phyloP scores from a whole-genome alignment of 2,113 vertebrate species.

The Cettia cetti region DNA sequence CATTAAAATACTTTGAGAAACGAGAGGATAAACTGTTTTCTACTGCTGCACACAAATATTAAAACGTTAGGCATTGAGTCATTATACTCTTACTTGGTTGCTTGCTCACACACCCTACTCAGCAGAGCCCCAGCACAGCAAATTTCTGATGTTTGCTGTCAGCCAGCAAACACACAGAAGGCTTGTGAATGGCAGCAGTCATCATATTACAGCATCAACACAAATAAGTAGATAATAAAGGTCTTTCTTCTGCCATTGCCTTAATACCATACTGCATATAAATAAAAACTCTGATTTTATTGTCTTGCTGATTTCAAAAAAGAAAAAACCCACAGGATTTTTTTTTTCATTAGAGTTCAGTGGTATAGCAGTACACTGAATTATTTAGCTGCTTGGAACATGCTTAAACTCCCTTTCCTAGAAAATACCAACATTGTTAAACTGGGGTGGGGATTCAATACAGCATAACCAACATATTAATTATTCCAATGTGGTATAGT shows the following conservation, averaged over 20 bases:
- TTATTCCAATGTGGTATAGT: neutral
- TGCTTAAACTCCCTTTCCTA: neutral
- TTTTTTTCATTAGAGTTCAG: neutral
- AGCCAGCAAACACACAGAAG: neutral
- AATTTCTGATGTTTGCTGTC: neutral
- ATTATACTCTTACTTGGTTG: neutral
- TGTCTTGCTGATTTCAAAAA: neutral
- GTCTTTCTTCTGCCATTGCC: neutral
- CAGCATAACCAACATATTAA: neutral
- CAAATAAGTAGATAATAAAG: neutral
- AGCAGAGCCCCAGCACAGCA: neutral
- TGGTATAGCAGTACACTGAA: neutral
- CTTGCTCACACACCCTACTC: neutral
- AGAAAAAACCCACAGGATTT: neutral
- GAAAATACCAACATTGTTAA: neutral
- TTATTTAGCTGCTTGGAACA: neutral
- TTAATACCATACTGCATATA: neutral
- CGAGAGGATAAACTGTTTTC: neutral
- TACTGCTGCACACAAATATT: neutral
- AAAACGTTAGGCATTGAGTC: neutral
- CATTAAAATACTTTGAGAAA: neutral
- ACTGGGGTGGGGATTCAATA: fast-evolving
- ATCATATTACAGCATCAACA: neutral
- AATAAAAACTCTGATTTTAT: neutral
- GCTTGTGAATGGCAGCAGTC: neutral